Conservation (phyloP, 2,888 invertebrate genomes). For the Amphipyra tragopoginis region DNA sequence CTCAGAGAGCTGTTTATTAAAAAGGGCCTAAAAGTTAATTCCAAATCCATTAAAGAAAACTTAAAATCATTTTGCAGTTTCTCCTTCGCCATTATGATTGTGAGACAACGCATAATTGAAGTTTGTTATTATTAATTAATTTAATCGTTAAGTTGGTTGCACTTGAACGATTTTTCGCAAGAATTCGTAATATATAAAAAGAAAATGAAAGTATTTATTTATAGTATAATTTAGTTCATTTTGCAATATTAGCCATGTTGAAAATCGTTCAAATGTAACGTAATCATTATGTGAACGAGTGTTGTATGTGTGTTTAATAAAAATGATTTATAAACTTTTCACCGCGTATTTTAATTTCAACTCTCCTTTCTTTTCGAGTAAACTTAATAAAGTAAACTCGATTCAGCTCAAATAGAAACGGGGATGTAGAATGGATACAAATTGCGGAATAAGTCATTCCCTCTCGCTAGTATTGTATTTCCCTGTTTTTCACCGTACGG, state of each 20-base stretch:
- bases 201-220: slow-evolving; percentile 41
- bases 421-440: too few species aligned
- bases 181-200: slow-evolving; percentile 3
- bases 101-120: slow-evolving; percentile 43
- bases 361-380: background rate
- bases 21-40: too few species aligned
- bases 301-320: slow-evolving; percentile 77
- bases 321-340: slow-evolving; percentile 76
- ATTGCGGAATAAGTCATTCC: too few species aligned
- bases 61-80: background rate
- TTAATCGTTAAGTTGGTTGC: slow-evolving; percentile 51
- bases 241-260: slow-evolving; percentile 26
- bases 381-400: too few species aligned
- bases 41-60: too few species aligned
- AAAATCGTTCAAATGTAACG: slow-evolving; percentile 57
- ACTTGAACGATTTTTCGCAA: slow-evolving; percentile 53
- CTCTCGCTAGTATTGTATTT: too few species aligned
- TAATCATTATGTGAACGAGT: slow-evolving; percentile 65
- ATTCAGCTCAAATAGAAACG: too few species aligned
- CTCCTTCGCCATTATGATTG: slow-evolving; percentile 6
- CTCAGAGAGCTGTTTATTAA: too few species aligned
- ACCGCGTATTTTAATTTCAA: slow-evolving; percentile 33
- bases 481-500: too few species aligned
- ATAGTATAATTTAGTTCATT: slow-evolving; percentile 52
- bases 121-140: slow-evolving; percentile 50